Base-by-base conservation (phyloP, 2,113 vertebrate genomes). In the Pelobates fuscus region DNA sequence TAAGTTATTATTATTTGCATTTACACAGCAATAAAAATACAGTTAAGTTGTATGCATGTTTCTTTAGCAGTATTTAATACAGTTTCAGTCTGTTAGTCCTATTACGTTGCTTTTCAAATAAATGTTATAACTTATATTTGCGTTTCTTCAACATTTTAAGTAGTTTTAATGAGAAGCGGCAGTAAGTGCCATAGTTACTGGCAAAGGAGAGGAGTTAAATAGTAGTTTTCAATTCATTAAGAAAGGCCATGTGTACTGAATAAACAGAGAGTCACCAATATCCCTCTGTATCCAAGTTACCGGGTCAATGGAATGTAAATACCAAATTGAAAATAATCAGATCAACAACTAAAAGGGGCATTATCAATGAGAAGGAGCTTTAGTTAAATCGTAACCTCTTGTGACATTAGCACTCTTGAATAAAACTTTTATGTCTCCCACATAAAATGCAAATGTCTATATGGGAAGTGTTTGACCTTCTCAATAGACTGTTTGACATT, bases 301-400 rank as follows among this genome's bases (percentile, higher is more conserved):
- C 43, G n/a, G 32, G 62, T 43, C 62, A 65, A 11, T 43, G 62
- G 32, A 65, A 65, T 23, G 62, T 44, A 65, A 65, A 65, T 32
- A 65, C n/a, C 3, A 27, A 32, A 63, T 32, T 37, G 29, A 32
- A 63, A 63, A 65, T 43, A 65, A 25, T 37, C 27, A 65, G 20
- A 24, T 65, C 32, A 43, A 65, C 62, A 65, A 21, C 37, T 43
- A 24, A 65, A 44, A 65, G 62, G 14, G 62, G 20, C 21, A 44
- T n/a, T 65, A 41, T 20, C 11, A 65, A 20, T 41, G 32, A 65
- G 12, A 29, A 65, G 30, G 37, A 24, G 12, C 32, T 65, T 24
- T 43, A 65, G 57, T 21, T 43, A 11, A 63, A 21, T 65, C 10
- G 23, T 65, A 20, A 43, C 62, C 37, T 43, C 30, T 43, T 43